These are phyloP conservation scores for Oeneis ivallda DNA, from an alignment of 2,888 invertebrate genomes.

Conservation along the genomic window DNA sequence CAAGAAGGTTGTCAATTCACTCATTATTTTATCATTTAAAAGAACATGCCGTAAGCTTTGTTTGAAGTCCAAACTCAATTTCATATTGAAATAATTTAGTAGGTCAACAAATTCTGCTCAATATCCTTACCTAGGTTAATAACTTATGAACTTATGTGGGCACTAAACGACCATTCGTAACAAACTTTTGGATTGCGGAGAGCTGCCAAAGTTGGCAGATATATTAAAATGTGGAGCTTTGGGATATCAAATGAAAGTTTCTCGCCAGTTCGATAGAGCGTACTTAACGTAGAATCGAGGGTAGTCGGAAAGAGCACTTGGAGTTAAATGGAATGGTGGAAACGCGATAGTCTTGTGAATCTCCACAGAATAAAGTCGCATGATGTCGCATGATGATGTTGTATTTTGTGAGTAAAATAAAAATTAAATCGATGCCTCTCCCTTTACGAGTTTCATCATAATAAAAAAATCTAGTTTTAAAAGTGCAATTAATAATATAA, in stretches of 20 bases:
- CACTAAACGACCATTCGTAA: conserved; percentile 35
- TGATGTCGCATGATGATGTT: too few species aligned
- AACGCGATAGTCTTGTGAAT: conserved; percentile 69
- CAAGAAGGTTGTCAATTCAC: too few species aligned
- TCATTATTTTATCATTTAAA: too few species aligned
- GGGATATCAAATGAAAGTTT: conserved; percentile 50
- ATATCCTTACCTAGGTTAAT: conserved; percentile 21
- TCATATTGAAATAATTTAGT: conserved; percentile 5
- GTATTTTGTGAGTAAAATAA: background rate
- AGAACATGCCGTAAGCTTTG: too few species aligned
- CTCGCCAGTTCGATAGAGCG: conserved; percentile 57
- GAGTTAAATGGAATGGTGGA: conserved; percentile 59
- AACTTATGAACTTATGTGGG: conserved; percentile 32
- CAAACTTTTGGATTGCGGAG: conserved; percentile 43
- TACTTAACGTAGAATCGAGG: conserved; percentile 64
- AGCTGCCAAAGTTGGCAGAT: conserved; percentile 50
- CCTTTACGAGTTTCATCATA: background rate
- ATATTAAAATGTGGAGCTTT: conserved; percentile 57
- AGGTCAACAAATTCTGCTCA: conserved; percentile 13
- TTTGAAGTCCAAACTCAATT: background rate
- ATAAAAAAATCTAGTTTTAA: too few species aligned
- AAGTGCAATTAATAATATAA: too few species aligned
- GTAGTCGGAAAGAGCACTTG: conserved; percentile 63
- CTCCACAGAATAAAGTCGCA: conserved; percentile 54
- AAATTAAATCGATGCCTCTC: background rate